These are phyloP conservation scores for Cetonia aurata DNA, from an alignment of 2,888 invertebrate species.

Conservation along the genomic window DNA sequence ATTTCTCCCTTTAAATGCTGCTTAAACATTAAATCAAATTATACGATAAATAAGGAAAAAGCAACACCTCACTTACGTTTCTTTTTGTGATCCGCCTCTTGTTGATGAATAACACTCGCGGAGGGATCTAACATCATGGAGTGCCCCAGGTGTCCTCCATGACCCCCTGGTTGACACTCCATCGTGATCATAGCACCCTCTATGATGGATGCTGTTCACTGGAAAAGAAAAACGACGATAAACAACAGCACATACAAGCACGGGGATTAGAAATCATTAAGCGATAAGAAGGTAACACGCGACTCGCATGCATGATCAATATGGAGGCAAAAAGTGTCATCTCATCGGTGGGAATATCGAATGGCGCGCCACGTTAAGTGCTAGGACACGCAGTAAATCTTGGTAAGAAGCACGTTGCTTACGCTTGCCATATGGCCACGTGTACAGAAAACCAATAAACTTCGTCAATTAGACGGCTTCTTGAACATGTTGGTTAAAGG, in stretches of 20 bases:
- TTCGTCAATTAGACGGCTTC: slow-evolving; percentile 46
- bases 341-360: slow-evolving; percentile 17
- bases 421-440: slow-evolving; percentile 51
- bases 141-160: slow-evolving; percentile 67
- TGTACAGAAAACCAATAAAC: slow-evolving; percentile 46
- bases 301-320: slow-evolving; percentile 18
- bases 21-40: background rate
- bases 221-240: slow-evolving; percentile 53
- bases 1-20: background rate
- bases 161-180: slow-evolving; percentile 68
- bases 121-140: slow-evolving; percentile 67
- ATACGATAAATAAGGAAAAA: background rate
- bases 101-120: slow-evolving; percentile 62
- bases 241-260: slow-evolving; percentile 3
- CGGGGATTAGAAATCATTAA: slow-evolving; percentile 2
- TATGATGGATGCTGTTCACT: slow-evolving; percentile 61
- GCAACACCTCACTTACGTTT: slow-evolving; percentile 62
- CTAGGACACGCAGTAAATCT: slow-evolving; percentile 44
- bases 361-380: slow-evolving; percentile 29
- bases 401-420: slow-evolving; percentile 38
- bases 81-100: slow-evolving; percentile 64
- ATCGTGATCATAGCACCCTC: slow-evolving; percentile 68
- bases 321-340: slow-evolving; percentile 36
- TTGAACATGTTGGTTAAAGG: slow-evolving; percentile 21
- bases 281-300: slow-evolving; percentile 8